phyloP scores from a whole-genome alignment of 2,797 vertebrate genomes.

The Amblyopsis hoosieri region DNA sequence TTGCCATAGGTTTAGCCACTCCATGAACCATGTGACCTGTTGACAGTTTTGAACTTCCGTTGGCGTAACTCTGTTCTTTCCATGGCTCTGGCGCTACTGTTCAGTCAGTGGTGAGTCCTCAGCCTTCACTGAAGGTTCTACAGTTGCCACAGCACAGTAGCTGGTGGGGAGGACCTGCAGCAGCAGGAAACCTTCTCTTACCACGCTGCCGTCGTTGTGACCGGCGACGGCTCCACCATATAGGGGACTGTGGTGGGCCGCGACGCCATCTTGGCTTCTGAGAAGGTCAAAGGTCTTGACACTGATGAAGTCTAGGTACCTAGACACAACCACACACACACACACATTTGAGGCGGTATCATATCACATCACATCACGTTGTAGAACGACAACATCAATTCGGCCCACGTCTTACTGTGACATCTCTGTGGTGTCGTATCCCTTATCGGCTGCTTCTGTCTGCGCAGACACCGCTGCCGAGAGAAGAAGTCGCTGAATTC shows the following conservation, averaged over 20 bases:
- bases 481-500: conserved; percentile 54
- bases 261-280: conserved; percentile 64
- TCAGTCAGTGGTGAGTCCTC: too few relatives aligned
- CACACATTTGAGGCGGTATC: neutral
- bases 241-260: conserved; percentile 78
- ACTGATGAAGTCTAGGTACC: conserved; percentile 77
- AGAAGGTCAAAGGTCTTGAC: conserved; percentile 77
- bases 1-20: too few relatives aligned
- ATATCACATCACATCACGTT: neutral
- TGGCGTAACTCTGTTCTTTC: too few relatives aligned
- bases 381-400: neutral
- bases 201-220: conserved; percentile 66
- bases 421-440: conserved; percentile 68
- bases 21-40: too few relatives aligned
- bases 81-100: too few relatives aligned
- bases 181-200: conserved; percentile 33
- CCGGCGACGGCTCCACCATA: conserved; percentile 54
- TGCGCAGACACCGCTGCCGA: conserved; percentile 61
- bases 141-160: neutral
- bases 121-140: neutral
- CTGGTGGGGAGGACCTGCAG: neutral
- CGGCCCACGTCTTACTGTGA: conserved; percentile 59
- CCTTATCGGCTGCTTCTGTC: conserved; percentile 38
- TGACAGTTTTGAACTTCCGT: too few relatives aligned
- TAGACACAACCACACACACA: conserved; percentile 36